Conservation (phyloP, 2,888 invertebrate genomes). For the Lamproptera curius region DNA sequence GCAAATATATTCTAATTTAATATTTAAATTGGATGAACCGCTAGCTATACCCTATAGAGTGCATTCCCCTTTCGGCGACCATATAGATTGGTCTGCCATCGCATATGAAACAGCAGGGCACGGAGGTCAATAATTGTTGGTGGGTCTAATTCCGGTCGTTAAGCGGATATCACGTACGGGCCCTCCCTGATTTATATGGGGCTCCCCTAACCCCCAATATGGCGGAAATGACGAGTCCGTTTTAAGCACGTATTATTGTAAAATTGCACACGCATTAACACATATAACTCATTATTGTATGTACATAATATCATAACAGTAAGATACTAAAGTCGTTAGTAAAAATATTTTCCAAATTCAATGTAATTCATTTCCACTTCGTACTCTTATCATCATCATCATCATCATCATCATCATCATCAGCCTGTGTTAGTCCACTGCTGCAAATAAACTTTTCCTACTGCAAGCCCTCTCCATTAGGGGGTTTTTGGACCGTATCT, state of each 20-base stretch:
- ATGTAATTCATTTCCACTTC: no score
- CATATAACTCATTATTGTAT: no score
- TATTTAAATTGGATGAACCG: conserved; percentile 49
- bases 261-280: neutral
- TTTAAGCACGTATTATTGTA: conserved; percentile 9
- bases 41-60: conserved; percentile 31
- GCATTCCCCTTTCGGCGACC: conserved; percentile 36
- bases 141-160: conserved; percentile 36
- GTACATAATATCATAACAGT: no score
- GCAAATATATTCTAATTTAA: conserved; percentile 36
- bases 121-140: conserved; percentile 28
- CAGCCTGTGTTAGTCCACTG: no score
- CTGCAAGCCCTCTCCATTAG: no score
- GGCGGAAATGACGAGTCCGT: conserved; percentile 23
- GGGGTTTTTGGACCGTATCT: no score
- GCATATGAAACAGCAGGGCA: neutral
- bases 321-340: no score
- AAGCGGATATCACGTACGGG: conserved; percentile 43
- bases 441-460: no score
- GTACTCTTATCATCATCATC: no score
- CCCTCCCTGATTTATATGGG: conserved; percentile 35
- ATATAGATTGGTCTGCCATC: conserved; percentile 26
- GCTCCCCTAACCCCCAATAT: conserved; percentile 23
- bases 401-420: no score
- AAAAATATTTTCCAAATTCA: no score